Evolutionary conservation across 2,888 invertebrate genomes (phyloP).

Genomic region (Drosophila yooni): DNA sequence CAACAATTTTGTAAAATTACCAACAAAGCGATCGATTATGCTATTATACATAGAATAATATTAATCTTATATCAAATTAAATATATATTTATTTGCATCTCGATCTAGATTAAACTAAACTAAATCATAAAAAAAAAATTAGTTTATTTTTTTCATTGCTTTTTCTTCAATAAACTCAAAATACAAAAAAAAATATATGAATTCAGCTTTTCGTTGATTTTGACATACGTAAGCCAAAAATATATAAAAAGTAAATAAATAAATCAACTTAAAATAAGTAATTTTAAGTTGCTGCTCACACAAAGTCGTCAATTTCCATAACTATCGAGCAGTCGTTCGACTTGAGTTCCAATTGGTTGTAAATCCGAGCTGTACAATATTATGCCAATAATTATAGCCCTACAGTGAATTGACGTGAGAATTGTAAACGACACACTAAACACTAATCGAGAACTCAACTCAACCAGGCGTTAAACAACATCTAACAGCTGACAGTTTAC

Average conservation of each 20-base stretch:
- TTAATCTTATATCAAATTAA: background rate
- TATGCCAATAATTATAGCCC: constrained; percentile 45
- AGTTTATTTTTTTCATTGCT: background rate
- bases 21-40: too few relatives aligned
- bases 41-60: background rate
- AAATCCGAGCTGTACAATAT: constrained; percentile 20
- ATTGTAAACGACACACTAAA: constrained; percentile 36
- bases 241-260: background rate
- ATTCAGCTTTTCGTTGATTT: background rate
- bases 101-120: background rate
- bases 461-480: constrained; percentile 68
- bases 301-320: background rate
- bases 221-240: background rate
- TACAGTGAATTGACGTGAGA: constrained; percentile 56
- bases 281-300: background rate
- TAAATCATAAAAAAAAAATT: background rate
- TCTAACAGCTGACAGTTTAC: constrained; percentile 60
- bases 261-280: background rate
- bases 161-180: background rate
- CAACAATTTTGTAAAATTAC: background rate
- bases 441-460: constrained; percentile 24
- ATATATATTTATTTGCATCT: background rate
- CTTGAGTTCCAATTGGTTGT: constrained; percentile 23
- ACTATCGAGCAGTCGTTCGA: constrained; percentile 4
- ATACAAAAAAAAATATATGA: background rate